phyloP scores from a whole-genome alignment of 2,888 invertebrate genomes.

The Diarsia rubi region DNA sequence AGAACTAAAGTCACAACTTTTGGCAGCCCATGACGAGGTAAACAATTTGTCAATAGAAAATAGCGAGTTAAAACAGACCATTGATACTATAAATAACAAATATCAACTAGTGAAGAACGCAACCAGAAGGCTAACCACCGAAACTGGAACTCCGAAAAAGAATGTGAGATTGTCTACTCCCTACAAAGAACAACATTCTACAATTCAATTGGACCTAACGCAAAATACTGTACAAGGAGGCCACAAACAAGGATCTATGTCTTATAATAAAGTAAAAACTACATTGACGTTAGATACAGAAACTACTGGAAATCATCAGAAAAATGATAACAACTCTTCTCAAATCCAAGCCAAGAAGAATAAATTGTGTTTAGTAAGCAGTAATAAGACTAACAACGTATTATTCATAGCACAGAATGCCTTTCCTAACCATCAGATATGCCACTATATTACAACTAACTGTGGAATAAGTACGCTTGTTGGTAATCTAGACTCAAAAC shows the following conservation, averaged over 20 bases:
- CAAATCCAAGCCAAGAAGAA: not conserved
- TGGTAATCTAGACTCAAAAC: slow-evolving; percentile 2
- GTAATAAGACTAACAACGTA: slow-evolving; percentile 7
- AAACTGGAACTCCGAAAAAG: not conserved
- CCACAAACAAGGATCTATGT: not conserved
- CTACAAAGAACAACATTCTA: not conserved
- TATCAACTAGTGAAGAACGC: slow-evolving; percentile 6
- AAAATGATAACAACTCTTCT: not conserved
- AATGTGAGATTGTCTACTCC: slow-evolving; percentile 11
- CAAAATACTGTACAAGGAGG: not conserved
- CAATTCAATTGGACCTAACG: not conserved
- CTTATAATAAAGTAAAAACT: not conserved
- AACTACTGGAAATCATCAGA: not conserved
- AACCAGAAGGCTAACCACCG: not conserved
- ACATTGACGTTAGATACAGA: not conserved
- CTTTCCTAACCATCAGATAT: slow-evolving; percentile 4
- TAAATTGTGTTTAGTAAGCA: not conserved
- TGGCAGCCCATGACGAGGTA: slow-evolving; percentile 12
- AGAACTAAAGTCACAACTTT: slow-evolving; percentile 4
- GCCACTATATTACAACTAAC: slow-evolving; percentile 3
- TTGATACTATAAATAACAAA: not conserved
- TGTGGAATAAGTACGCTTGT: slow-evolving; percentile 13
- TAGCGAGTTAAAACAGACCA: slow-evolving; percentile 5
- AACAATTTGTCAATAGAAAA: slow-evolving; percentile 6
- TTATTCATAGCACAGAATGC: not conserved